Percentiles rank a stretch among this genome's conserved stretches.
Evolutionary conservation across 1,140 invertebrate genomes (phyloP).

Genomic region (Ceratina japonica): DNA sequence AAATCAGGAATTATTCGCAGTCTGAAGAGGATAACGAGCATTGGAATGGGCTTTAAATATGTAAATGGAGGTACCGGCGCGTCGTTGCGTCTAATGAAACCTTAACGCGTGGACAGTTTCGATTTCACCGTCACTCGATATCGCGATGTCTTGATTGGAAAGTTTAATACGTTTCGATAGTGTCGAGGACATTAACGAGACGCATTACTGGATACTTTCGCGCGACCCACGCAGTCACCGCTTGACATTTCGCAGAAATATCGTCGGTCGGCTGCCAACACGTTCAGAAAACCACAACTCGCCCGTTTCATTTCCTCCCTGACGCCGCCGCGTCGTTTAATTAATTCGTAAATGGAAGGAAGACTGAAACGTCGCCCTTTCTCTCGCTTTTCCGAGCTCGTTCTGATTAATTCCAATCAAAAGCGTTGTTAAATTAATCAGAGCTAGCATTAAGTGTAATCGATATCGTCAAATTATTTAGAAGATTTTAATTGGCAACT

Average conservation of each 20-base stretch:
- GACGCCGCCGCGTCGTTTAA: not conserved
- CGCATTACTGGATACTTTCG: slow-evolving; percentile 17
- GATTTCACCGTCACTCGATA: too few species aligned
- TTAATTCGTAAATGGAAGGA: slow-evolving; percentile 1
- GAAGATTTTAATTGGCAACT: too few species aligned
- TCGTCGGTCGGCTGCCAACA: not conserved
- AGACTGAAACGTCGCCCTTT: not conserved
- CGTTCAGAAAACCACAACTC: not conserved
- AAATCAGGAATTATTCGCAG: too few species aligned
- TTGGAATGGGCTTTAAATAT: too few species aligned
- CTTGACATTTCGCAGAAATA: slow-evolving; percentile 29
- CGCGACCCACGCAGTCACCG: not conserved
- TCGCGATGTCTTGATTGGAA: slow-evolving; percentile 1
- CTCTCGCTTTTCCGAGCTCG: too few species aligned
- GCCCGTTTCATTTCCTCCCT: slow-evolving; percentile 1
- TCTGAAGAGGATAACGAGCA: too few species aligned
- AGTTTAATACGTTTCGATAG: not conserved
- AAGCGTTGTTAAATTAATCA: too few species aligned
- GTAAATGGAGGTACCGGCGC: too few species aligned
- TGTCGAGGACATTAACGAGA: not conserved
- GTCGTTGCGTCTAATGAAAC: too few species aligned
- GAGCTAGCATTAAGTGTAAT: too few species aligned
- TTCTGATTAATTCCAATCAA: not conserved
- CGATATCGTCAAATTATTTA: too few species aligned
- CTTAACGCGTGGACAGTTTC: too few species aligned